Percentiles rank a stretch among this genome's conserved stretches.
Evolutionary conservation across 2,797 vertebrate species (phyloP).

Genomic region (Rhabdomys pumilio): DNA sequence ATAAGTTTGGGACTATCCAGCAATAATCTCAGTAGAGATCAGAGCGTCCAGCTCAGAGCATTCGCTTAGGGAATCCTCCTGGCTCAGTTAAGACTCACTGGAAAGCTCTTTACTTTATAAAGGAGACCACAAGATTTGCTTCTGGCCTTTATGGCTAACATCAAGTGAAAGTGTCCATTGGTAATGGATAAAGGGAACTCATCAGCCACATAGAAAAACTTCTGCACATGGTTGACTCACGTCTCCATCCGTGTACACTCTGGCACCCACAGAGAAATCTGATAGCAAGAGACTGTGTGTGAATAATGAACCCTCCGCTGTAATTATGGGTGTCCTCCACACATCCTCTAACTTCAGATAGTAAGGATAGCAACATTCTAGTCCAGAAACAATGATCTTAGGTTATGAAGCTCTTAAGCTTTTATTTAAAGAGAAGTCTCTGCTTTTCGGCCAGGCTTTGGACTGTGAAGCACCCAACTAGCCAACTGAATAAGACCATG

Average conservation of each 20-base stretch:
- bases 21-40: conserved; percentile 49
- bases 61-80: not conserved
- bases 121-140: not conserved
- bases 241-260: conserved; percentile 43
- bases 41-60: conserved; percentile 46
- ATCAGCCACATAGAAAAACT: not conserved
- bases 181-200: conserved; percentile 38
- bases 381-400: conserved; percentile 26
- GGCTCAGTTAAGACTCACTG: conserved; percentile 26
- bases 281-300: not conserved
- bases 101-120: not conserved
- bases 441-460: not conserved
- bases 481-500: not conserved
- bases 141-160: not conserved
- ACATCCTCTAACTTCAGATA: not conserved
- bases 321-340: not conserved
- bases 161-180: not conserved
- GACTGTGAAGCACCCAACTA: not conserved
- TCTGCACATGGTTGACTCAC: not conserved
- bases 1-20: conserved; percentile 20
- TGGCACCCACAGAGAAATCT: not conserved
- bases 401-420: not conserved
- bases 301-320: not conserved
- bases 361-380: not conserved
- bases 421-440: conserved; percentile 22